These are phyloP conservation scores for Drosophila eugracilis DNA, from an alignment of 1,140 invertebrate species.

Conservation along the genomic window DNA sequence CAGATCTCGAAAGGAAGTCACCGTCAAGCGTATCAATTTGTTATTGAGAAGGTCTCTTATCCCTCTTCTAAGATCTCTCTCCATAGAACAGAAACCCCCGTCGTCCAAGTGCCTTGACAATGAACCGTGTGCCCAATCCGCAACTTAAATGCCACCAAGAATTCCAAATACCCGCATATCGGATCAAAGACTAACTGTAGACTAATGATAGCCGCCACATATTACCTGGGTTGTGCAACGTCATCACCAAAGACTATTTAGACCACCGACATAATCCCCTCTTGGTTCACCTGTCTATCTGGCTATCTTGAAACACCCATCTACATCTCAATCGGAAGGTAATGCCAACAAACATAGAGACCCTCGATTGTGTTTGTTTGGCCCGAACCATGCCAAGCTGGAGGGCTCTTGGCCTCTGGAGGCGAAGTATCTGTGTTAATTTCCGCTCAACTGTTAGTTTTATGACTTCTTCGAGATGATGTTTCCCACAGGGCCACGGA, in stretches of 20 bases:
- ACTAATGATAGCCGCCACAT: constrained; percentile 40
- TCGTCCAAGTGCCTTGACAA: constrained; percentile 27
- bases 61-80: constrained; percentile 16
- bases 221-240: constrained; percentile 44
- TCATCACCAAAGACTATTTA: constrained; percentile 51
- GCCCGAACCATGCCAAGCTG: constrained; percentile 33
- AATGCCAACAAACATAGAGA: constrained; percentile 40
- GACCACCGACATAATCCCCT: constrained; percentile 53
- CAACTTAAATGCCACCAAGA: constrained; percentile 9
- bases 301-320: constrained; percentile 30
- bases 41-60: constrained; percentile 35
- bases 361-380: constrained; percentile 58
- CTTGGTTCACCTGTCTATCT: constrained; percentile 35
- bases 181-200: constrained; percentile 39
- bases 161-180: constrained; percentile 21
- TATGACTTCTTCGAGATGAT: constrained; percentile 69
- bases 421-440: constrained; percentile 77
- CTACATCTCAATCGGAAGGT: constrained; percentile 60
- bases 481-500: constrained; percentile 61
- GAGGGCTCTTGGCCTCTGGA: constrained; percentile 29
- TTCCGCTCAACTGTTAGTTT: constrained; percentile 77
- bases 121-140: constrained; percentile 37
- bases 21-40: constrained; percentile 37
- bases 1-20: constrained; percentile 29
- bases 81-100: constrained; percentile 10